Percentiles rank a stretch among this genome's conserved stretches.
phyloP scores from a whole-genome alignment of 2,113 vertebrate species.

The Aspiorhynchus laticeps region DNA sequence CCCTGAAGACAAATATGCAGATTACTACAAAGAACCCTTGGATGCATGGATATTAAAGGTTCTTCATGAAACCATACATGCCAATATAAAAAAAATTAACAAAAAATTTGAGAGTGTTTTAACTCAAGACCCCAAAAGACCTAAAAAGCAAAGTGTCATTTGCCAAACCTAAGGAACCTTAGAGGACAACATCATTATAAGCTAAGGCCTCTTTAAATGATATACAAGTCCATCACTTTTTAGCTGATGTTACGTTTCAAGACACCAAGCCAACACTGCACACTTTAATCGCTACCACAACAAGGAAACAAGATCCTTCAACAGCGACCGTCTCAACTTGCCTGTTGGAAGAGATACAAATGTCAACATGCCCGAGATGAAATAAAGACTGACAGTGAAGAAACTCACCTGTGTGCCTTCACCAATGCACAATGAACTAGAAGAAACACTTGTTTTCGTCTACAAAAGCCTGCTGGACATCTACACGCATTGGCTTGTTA shows the following conservation, averaged over 20 bases:
- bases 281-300: neutral
- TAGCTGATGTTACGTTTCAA: neutral
- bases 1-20: neutral
- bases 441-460: slow-evolving; percentile 5
- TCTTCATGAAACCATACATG: neutral
- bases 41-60: neutral
- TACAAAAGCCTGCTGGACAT: neutral
- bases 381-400: neutral
- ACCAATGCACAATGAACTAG: neutral
- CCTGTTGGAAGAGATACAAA: neutral
- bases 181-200: neutral
- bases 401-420: slow-evolving; percentile 43
- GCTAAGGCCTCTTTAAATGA: neutral
- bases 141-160: neutral
- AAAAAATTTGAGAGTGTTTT: neutral
- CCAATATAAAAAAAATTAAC: neutral
- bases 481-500: neutral
- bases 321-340: neutral
- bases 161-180: neutral
- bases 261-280: neutral
- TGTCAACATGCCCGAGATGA: neutral
- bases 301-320: slow-evolving; percentile 23
- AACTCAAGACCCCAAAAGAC: neutral
- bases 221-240: neutral
- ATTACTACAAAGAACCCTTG: neutral